A percentile compares a stretch with the other conserved stretches of the same genome.
phyloP scores from a whole-genome alignment of 2,113 vertebrate species.

The Dascyllus trimaculatus region DNA sequence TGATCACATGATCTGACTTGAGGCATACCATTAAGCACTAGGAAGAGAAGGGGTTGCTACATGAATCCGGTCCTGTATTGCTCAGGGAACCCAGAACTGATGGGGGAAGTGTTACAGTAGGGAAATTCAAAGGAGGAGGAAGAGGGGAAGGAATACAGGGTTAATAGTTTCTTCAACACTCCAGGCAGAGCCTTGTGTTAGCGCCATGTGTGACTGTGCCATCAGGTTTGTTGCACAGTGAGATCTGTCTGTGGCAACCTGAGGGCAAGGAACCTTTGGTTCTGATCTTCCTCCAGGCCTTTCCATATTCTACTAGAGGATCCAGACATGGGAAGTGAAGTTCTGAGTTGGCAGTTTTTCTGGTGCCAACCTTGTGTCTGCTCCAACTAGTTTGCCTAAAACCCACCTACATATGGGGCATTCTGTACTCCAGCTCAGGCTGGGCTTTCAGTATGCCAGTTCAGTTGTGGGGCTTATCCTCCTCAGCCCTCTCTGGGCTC shows the following conservation, averaged over 20 bases:
- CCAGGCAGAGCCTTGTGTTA: conserved; percentile 50
- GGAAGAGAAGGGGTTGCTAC: conserved; percentile 86
- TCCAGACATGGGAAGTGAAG: conserved; percentile 49
- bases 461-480: conserved; percentile 29
- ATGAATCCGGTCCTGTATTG: conserved; percentile 85
- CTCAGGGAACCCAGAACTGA: conserved; percentile 76
- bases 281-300: conserved; percentile 58
- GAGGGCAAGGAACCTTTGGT: conserved; percentile 71
- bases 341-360: conserved; percentile 54
- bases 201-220: conserved; percentile 33
- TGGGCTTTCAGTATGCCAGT: conserved; percentile 30
- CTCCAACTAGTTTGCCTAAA: conserved; percentile 36
- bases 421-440: conserved; percentile 27
- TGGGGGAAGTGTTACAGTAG: conserved; percentile 53
- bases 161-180: conserved; percentile 55
- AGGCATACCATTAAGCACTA: conserved; percentile 68
- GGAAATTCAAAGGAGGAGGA: conserved; percentile 27
- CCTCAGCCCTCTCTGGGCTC: conserved; percentile 49
- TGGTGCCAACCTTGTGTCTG: conserved; percentile 33
- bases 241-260: conserved; percentile 59
- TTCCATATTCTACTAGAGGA: conserved; percentile 44
- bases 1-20: conserved; percentile 66
- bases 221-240: conserved; percentile 67
- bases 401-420: conserved; percentile 21
- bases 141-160: conserved; percentile 22